Evolutionary conservation across 2,113 vertebrate genomes (phyloP).

Genomic region (Labrus mixtus): DNA sequence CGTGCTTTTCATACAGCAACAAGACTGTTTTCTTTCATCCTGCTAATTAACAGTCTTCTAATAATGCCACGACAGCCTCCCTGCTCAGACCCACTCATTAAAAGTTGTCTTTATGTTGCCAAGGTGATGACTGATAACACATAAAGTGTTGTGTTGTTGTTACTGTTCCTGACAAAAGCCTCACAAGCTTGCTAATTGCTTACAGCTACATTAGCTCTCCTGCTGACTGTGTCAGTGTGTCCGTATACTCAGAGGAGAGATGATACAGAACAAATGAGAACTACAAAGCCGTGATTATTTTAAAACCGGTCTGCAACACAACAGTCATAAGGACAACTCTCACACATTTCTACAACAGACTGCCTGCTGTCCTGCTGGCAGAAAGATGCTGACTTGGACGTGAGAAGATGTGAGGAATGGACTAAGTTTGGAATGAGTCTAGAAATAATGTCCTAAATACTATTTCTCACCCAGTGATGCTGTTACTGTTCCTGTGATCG

Average conservation of each 20-base stretch:
- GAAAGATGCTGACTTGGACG: conserved; percentile 7
- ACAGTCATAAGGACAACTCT: conserved; percentile 11
- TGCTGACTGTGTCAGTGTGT: conserved; percentile 5
- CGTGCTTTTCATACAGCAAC: background rate
- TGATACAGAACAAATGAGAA: conserved; percentile 21
- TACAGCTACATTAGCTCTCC: conserved; percentile 18
- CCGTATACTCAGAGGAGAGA: conserved; percentile 3
- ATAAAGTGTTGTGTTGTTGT: conserved; percentile 17
- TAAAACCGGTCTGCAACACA: conserved; percentile 12
- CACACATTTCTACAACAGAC: conserved; percentile 25
- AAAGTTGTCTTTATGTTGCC: background rate
- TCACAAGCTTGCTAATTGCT: conserved; percentile 42
- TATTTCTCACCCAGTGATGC: conserved; percentile 46
- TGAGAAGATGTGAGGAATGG: conserved; percentile 1
- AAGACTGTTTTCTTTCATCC: conserved; percentile 28
- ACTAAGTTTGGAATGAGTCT: conserved; percentile 33
- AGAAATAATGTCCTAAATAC: conserved; percentile 35
- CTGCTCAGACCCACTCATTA: conserved; percentile 39
- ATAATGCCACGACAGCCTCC: conserved; percentile 27
- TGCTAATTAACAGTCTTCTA: conserved; percentile 50
- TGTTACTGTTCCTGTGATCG: conserved; percentile 17
- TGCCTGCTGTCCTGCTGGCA: background rate
- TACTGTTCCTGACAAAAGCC: conserved; percentile 45
- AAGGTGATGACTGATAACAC: conserved; percentile 45
- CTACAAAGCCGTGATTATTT: background rate